phyloP scores from a whole-genome alignment of 2,797 vertebrate species.

The Manis pentadactyla region DNA sequence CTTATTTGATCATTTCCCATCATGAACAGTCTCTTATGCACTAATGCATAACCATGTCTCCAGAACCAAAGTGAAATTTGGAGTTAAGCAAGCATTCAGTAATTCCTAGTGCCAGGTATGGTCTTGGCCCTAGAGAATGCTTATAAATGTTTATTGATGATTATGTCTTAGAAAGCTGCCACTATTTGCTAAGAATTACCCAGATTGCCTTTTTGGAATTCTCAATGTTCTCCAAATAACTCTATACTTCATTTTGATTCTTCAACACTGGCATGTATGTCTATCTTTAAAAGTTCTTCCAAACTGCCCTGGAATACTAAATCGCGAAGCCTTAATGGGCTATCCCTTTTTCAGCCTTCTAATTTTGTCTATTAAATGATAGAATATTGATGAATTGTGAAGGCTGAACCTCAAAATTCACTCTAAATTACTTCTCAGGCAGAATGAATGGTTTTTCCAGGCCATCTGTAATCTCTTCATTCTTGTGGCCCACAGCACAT shows the following conservation, averaged over 20 bases:
- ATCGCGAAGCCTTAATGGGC: constrained; percentile 16
- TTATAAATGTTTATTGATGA: constrained; percentile 51
- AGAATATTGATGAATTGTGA: background rate
- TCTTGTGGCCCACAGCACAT: background rate
- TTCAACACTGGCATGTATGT: background rate
- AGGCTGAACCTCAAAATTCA: background rate
- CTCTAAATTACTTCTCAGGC: constrained; percentile 40
- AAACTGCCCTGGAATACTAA: background rate
- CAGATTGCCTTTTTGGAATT: constrained; percentile 34
- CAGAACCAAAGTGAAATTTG: constrained; percentile 10
- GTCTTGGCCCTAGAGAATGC: background rate
- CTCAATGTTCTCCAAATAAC: constrained; percentile 32
- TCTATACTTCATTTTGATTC: constrained; percentile 32
- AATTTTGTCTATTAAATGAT: background rate
- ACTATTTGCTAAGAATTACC: constrained; percentile 36
- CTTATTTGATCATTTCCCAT: background rate
- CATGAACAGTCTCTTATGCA: background rate
- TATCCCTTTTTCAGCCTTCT: background rate
- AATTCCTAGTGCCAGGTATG: background rate
- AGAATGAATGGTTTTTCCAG: background rate
- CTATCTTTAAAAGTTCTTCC: constrained; percentile 34
- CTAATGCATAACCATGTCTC: background rate
- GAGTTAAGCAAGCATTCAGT: background rate
- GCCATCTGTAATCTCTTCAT: constrained; percentile 13
- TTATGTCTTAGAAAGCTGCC: constrained; percentile 13